Evolutionary conservation across 1,140 invertebrate genomes (phyloP).

Genomic region (Cyphomyrmex costatus): DNA sequence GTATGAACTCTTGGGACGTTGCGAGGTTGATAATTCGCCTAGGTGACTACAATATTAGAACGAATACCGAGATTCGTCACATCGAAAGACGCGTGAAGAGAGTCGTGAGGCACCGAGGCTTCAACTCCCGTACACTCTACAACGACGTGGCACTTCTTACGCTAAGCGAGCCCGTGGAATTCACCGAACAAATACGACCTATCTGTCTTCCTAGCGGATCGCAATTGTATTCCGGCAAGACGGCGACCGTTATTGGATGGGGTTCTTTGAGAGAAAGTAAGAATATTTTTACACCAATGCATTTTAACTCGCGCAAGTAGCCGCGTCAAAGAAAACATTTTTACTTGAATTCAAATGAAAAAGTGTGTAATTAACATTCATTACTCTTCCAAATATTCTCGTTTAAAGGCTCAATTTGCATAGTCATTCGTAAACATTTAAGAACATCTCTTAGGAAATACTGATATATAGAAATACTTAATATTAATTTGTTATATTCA

Average conservation of each 20-base stretch:
- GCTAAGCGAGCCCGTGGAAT: conserved; percentile 92
- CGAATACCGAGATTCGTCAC: conserved; percentile 90
- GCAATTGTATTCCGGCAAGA: conserved; percentile 89
- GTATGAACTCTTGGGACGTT: conserved; percentile 96
- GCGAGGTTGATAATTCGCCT: conserved; percentile 92
- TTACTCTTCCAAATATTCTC: not conserved
- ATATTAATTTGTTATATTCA: conserved; percentile 11
- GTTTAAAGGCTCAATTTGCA: not conserved
- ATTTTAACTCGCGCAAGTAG: not conserved
- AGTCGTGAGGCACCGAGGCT: conserved; percentile 94
- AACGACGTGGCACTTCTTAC: conserved; percentile 96
- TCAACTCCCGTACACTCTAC: conserved; percentile 94
- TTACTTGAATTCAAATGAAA: conserved; percentile 24
- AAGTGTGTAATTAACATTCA: conserved; percentile 10
- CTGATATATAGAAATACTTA: not conserved
- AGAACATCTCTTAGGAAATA: not conserved
- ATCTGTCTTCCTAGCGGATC: conserved; percentile 92
- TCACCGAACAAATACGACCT: conserved; percentile 92
- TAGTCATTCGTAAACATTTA: not conserved
- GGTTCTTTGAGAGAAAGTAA: conserved; percentile 93
- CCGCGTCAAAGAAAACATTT: not conserved
- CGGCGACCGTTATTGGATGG: conserved; percentile 95
- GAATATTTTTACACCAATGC: conserved; percentile 66
- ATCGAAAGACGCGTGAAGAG: conserved; percentile 92
- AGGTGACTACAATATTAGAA: conserved; percentile 94